A percentile compares a stretch with the other conserved stretches of the same genome.
phyloP scores from a whole-genome alignment of 2,888 invertebrate genomes.

The Mesorhabditis sp. region DNA sequence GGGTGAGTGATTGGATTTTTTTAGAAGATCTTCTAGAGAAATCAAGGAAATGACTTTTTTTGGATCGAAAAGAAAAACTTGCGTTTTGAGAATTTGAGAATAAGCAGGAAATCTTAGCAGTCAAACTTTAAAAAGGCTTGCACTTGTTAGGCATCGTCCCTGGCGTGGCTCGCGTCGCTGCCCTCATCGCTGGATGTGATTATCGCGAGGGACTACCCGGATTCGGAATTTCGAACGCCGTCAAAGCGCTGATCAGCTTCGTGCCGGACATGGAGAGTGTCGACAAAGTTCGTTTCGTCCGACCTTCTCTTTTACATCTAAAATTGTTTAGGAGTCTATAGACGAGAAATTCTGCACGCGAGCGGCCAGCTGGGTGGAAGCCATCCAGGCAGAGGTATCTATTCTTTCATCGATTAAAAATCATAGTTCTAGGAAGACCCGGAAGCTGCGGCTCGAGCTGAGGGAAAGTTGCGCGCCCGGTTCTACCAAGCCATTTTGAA shows the following conservation, averaged over 20 bases:
- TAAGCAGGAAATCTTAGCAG: background rate
- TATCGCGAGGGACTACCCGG: background rate
- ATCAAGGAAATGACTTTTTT: too few species aligned
- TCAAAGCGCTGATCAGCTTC: background rate
- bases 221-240: background rate
- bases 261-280: background rate
- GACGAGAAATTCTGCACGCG: background rate
- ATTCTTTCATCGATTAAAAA: constrained; percentile 2
- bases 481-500: background rate
- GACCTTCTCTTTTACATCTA: background rate
- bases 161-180: background rate
- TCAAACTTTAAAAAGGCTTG: background rate
- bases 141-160: background rate
- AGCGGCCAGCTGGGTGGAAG: background rate
- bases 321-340: background rate
- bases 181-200: background rate
- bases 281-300: background rate
- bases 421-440: background rate
- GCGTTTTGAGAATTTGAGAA: too few species aligned
- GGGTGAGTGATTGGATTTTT: background rate
- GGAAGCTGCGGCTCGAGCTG: background rate
- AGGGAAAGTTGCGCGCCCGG: background rate
- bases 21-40: too few species aligned
- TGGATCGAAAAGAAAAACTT: too few species aligned
- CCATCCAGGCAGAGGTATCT: background rate